Conservation (phyloP, 2,797 vertebrate species). For the Gobionotothen gibberifrons region DNA sequence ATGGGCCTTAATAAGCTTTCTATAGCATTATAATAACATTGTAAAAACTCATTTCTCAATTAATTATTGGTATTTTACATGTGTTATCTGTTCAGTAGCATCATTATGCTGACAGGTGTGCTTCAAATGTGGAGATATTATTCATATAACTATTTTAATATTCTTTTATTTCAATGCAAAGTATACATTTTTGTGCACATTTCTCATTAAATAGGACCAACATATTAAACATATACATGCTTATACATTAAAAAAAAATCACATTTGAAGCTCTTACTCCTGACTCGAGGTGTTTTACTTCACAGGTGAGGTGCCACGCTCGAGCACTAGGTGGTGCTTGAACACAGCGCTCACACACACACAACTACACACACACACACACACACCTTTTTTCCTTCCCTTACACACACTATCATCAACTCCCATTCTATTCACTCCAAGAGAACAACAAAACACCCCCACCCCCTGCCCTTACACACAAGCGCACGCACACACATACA, state of each 20-base stretch:
- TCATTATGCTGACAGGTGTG: neutral
- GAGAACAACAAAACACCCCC: conserved; percentile 69
- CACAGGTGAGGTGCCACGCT: conserved; percentile 73
- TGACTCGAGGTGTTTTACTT: conserved; percentile 43
- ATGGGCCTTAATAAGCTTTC: conserved; percentile 12
- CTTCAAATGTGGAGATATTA: neutral
- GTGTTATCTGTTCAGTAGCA: neutral
- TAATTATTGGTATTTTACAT: neutral
- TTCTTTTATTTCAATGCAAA: neutral
- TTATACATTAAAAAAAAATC: neutral
- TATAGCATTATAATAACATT: neutral
- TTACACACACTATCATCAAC: conserved; percentile 55
- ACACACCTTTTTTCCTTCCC: conserved; percentile 27
- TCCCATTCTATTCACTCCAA: conserved; percentile 66
- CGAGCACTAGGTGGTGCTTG: conserved; percentile 95
- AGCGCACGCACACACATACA: conserved; percentile 21
- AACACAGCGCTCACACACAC: conserved; percentile 85
- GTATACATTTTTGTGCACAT: neutral
- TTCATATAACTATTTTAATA: neutral
- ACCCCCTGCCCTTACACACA: conserved; percentile 37
- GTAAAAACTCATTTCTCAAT: neutral
- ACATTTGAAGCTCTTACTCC: neutral
- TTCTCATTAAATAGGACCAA: neutral
- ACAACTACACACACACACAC: conserved; percentile 25
- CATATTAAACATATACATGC: neutral